Conservation (phyloP, 2,888 invertebrate genomes). For the Meandrusa payeni region DNA sequence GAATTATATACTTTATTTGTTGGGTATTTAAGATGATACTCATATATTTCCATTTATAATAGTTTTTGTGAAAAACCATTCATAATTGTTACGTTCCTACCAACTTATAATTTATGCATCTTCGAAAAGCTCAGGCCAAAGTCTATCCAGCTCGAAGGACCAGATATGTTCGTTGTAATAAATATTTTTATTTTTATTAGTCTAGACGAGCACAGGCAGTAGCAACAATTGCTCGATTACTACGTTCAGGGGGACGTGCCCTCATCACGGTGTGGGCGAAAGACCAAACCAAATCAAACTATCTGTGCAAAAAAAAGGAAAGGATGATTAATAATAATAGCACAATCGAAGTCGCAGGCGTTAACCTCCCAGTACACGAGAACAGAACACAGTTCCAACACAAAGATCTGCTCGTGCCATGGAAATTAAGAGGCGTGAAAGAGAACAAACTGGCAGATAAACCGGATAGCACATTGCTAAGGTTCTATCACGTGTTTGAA, state of each 20-base stretch:
- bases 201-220: constrained; percentile 88
- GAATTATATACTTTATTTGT: too few species aligned
- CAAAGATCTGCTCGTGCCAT: constrained; percentile 96
- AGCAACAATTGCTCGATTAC: constrained; percentile 86
- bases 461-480: constrained; percentile 82
- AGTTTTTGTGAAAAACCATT: too few species aligned
- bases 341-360: constrained; percentile 42
- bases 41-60: too few species aligned
- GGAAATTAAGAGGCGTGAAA: constrained; percentile 84
- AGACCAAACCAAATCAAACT: constrained; percentile 86
- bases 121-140: too few species aligned
- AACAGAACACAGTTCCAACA: constrained; percentile 95
- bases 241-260: constrained; percentile 87
- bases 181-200: constrained; percentile 45
- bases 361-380: constrained; percentile 89
- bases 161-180: neutral
- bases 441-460: constrained; percentile 50
- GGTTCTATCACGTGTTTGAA: constrained; percentile 97
- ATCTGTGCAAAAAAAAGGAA: constrained; percentile 44
- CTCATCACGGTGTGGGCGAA: constrained; percentile 98
- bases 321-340: constrained; percentile 31
- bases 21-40: too few species aligned
- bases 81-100: too few species aligned
- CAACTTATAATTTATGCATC: too few species aligned
- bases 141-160: constrained; percentile 1